Evolutionary conservation across 1,140 invertebrate genomes (phyloP), one percentile per base, ranked within the genome.

Genomic region (Drosophila parabipectinata): DNA sequence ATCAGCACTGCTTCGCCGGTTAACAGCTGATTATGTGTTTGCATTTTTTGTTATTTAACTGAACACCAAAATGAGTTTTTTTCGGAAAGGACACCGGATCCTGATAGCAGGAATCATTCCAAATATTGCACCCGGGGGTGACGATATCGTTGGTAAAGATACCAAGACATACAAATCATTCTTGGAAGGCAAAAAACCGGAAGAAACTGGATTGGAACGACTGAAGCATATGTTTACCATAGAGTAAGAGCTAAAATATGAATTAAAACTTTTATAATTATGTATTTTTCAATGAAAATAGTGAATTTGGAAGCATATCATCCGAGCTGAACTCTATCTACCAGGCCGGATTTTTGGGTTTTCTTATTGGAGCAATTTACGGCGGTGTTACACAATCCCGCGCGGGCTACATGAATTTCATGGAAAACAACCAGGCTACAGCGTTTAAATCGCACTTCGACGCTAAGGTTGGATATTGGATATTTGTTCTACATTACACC

Each of bases 361-460:
- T 92, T 4, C 92, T 96, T 44, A 39, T 94, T 44, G 95, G 95
- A 45, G 93, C 90, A 1, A 67, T 94, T 18, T 93, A 95, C 69
- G 96, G 96, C 34, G 95, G 95, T 50, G 84, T 95, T 72, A 75
- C 92, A 10, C 85, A 92, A 73, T 94, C 94, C n/a, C 92, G 93
- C 77, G 75, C 79, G 2, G 93, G 95, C 15, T 95, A 95, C 72
- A 45, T 94, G n/a, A 93, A 94, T 56, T 96, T 96, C 75, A 94
- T 96, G 72, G 93, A 94, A 85, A 95, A 93, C 52, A 96, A 97
- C 92, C 93, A 96, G 92, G 95, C 95, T 7, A 94, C 95, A 28
- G 92, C 92, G 7, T 97, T 95, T 91, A 91, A 91, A 47, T 94
- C 93, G 60, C 95, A 95, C 50, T 90, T 94, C 8, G 93, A 95